phyloP scores from a whole-genome alignment of 1,140 invertebrate genomes.

The Panagrolaimus sp. region DNA sequence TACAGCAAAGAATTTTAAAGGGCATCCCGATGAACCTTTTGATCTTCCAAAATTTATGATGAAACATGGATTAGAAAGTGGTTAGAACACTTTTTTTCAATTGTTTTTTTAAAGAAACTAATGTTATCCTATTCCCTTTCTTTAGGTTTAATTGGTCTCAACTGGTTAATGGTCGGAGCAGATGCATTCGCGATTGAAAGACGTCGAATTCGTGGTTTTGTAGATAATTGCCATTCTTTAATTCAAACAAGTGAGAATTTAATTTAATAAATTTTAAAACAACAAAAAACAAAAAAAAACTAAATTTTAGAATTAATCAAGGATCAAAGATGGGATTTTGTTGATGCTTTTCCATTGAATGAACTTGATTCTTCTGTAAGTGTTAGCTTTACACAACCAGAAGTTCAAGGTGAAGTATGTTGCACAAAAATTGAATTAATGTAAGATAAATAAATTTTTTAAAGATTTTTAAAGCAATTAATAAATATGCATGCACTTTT shows the following conservation, averaged over 20 bases:
- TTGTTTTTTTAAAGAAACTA: slow-evolving; percentile 6
- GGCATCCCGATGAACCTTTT: slow-evolving; percentile 28
- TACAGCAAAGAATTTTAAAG: slow-evolving; percentile 1
- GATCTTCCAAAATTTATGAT: slow-evolving; percentile 48
- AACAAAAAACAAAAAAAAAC: not conserved
- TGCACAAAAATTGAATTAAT: slow-evolving; percentile 32
- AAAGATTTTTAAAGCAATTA: slow-evolving; percentile 1
- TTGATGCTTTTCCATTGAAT: slow-evolving; percentile 27
- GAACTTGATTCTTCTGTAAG: slow-evolving; percentile 38
- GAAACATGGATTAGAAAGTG: slow-evolving; percentile 41
- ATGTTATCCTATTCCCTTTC: not conserved
- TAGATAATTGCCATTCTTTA: slow-evolving; percentile 55
- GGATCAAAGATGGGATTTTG: slow-evolving; percentile 41
- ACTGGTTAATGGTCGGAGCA: slow-evolving; percentile 42
- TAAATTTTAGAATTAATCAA: slow-evolving; percentile 32
- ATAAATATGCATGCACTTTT: slow-evolving; percentile 14
- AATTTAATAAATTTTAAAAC: not conserved
- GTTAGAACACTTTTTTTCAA: slow-evolving; percentile 26
- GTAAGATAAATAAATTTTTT: slow-evolving; percentile 23
- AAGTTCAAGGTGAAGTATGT: slow-evolving; percentile 27
- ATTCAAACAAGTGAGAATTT: slow-evolving; percentile 46
- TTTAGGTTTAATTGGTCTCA: slow-evolving; percentile 49
- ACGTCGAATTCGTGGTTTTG: slow-evolving; percentile 41
- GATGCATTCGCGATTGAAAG: slow-evolving; percentile 55
- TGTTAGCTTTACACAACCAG: slow-evolving; percentile 28